Percentiles rank a stretch among this genome's conserved stretches.
Conservation (phyloP, 2,888 invertebrate genomes). For the Shargacucullia verbasci region DNA sequence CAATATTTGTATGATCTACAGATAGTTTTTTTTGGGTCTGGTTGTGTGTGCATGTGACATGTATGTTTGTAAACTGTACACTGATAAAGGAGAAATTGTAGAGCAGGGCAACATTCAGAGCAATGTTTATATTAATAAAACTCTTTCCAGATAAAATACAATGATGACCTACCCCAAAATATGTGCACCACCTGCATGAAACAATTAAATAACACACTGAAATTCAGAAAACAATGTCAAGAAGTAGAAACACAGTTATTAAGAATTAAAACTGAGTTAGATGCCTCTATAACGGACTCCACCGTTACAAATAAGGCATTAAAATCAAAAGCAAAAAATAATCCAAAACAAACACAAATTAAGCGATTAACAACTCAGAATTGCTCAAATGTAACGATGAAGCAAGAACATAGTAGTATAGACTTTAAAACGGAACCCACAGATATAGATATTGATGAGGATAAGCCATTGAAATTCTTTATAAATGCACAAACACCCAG, state of each 20-base stretch:
- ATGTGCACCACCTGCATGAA: conserved; percentile 38
- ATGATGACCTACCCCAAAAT: conserved; percentile 40
- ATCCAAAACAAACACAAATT: neutral
- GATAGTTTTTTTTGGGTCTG: too few species aligned
- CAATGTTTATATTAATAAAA: neutral
- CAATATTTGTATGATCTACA: too few species aligned
- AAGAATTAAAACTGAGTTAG: conserved; percentile 21
- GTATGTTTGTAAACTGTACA: too few species aligned
- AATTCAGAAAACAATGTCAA: conserved; percentile 68
- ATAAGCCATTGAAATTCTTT: conserved; percentile 10
- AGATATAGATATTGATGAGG: neutral
- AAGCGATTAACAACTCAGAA: neutral
- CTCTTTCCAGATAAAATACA: conserved; percentile 28
- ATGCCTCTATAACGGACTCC: neutral
- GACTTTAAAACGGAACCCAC: conserved; percentile 1
- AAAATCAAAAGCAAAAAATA: conserved; percentile 4
- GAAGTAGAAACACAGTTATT: conserved; percentile 57
- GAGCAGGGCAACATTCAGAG: too few species aligned
- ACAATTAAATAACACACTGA: conserved; percentile 54
- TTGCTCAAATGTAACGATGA: neutral
- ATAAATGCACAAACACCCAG: neutral
- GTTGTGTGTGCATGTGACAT: too few species aligned
- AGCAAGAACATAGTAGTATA: conserved; percentile 3
- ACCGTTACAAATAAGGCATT: neutral
- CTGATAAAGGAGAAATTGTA: too few species aligned